Conservation (phyloP, 2,113 vertebrate species). For the Forbesichthys papilliferus region DNA sequence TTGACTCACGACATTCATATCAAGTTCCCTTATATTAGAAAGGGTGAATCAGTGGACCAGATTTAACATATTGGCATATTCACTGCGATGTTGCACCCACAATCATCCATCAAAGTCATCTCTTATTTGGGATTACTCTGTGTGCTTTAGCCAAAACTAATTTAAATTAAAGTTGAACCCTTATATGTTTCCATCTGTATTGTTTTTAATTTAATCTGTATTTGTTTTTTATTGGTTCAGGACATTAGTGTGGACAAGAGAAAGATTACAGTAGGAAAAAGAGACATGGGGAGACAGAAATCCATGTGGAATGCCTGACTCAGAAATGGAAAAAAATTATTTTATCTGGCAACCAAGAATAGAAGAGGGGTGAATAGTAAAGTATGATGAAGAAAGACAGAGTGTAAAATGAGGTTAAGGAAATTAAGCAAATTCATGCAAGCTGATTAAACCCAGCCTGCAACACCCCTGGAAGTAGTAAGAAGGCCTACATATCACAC, state of each 20-base stretch:
- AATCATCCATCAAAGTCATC: conserved; percentile 51
- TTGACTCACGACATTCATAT: conserved; percentile 2
- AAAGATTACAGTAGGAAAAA: conserved; percentile 26
- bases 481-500: conserved; percentile 5
- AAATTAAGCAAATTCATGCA: not conserved
- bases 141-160: conserved; percentile 45
- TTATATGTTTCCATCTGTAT: too few species aligned
- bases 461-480: conserved; percentile 3
- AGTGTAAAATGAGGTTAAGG: not conserved
- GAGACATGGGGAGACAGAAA: conserved; percentile 40
- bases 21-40: conserved; percentile 10
- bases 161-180: too few species aligned
- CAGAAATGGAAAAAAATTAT: conserved; percentile 53
- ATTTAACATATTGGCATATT: conserved; percentile 20
- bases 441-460: conserved; percentile 12
- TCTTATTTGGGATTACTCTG: conserved; percentile 19
- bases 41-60: conserved; percentile 4
- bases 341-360: conserved; percentile 48
- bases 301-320: conserved; percentile 47
- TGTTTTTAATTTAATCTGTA: too few species aligned
- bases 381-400: conserved; percentile 4
- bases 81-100: conserved; percentile 11
- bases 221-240: too few species aligned
- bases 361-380: not conserved
- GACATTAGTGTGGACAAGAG: conserved; percentile 3